phyloP scores from a whole-genome alignment of 1,140 invertebrate genomes.

The Pogonognathellus flavescens region DNA sequence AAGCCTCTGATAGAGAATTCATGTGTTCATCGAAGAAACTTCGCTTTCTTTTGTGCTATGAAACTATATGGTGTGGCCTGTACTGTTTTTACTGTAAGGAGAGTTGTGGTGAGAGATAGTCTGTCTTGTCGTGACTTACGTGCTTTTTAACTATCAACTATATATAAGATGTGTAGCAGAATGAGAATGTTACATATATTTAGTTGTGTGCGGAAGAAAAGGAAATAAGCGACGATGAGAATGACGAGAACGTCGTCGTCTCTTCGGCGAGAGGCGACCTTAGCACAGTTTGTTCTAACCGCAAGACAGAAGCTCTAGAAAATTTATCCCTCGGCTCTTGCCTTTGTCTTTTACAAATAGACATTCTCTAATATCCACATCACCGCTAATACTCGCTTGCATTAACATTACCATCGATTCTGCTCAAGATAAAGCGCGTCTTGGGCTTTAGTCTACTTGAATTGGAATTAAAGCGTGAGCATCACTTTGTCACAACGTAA shows the following conservation, averaged over 20 bases:
- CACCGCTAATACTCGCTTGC: neutral
- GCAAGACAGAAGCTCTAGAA: neutral
- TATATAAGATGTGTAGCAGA: too few species aligned
- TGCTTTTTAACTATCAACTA: too few species aligned
- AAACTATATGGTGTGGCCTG: neutral
- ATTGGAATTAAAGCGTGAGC: constrained; percentile 4
- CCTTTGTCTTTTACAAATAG: neutral
- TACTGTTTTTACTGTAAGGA: too few species aligned
- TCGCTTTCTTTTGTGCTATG: neutral
- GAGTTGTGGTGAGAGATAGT: too few species aligned
- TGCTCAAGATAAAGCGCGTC: neutral
- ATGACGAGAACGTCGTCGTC: neutral
- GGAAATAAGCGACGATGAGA: too few species aligned
- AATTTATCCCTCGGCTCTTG: neutral
- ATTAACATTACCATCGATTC: neutral
- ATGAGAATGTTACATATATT: too few species aligned
- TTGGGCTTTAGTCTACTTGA: neutral
- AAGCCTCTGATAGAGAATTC: neutral
- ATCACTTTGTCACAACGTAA: constrained; percentile 12
- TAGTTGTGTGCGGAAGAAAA: too few species aligned
- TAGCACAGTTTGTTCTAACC: neutral
- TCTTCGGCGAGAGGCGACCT: neutral
- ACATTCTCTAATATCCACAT: neutral
- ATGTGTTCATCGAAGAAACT: neutral
- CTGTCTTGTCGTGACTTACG: too few species aligned